Conservation (phyloP, 2,888 invertebrate species). For the Eristalis intricaria region DNA sequence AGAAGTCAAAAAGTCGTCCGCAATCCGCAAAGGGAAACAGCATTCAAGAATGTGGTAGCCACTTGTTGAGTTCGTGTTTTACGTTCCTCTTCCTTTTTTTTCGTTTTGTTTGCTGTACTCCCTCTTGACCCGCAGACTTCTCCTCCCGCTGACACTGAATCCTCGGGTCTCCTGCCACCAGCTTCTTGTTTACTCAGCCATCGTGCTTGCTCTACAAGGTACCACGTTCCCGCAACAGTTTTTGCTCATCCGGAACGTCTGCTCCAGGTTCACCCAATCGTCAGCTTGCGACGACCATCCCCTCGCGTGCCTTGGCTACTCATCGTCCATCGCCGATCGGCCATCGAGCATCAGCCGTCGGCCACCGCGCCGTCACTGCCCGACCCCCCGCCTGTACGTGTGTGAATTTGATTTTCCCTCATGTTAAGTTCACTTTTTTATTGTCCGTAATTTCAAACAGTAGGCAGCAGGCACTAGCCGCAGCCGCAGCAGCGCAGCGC, state of each 20-base stretch:
- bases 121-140: constrained; percentile 16
- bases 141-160: background rate
- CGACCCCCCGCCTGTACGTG: constrained; percentile 42
- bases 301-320: background rate
- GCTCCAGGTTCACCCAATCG: constrained; percentile 42
- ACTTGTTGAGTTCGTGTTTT: constrained; percentile 71
- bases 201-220: constrained; percentile 20
- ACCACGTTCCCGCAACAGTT: constrained; percentile 29
- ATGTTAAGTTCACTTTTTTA: constrained; percentile 61
- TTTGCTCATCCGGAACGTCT: constrained; percentile 58
- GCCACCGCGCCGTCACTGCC: background rate
- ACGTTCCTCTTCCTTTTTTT: constrained; percentile 18
- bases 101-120: constrained; percentile 35
- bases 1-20: constrained; percentile 74
- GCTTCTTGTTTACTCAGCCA: constrained; percentile 30
- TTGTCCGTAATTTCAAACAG: constrained; percentile 65
- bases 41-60: constrained; percentile 72
- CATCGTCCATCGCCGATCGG: background rate
- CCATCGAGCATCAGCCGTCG: background rate
- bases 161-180: background rate
- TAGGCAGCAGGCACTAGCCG: constrained; percentile 41
- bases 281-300: constrained; percentile 1
- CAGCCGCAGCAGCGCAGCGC: background rate
- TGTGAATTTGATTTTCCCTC: constrained; percentile 62
- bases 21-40: constrained; percentile 56